Conservation (phyloP, 2,888 invertebrate species). For the Drosophila kambysellisi region DNA sequence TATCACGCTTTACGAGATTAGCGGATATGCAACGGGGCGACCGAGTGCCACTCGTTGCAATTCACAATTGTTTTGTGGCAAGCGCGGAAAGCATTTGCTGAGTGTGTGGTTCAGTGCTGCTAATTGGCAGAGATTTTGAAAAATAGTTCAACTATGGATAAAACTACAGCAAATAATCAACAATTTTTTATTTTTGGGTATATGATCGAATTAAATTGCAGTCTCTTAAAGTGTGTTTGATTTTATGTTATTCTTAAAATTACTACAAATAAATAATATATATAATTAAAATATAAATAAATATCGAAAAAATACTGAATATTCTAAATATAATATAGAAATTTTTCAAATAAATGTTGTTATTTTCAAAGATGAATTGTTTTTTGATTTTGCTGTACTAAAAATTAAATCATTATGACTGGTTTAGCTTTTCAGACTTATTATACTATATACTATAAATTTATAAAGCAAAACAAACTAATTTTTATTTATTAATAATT, state of each 20-base stretch:
- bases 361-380: background rate
- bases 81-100: background rate
- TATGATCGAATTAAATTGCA: background rate
- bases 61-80: slow-evolving; percentile 13
- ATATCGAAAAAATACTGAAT: too few species aligned
- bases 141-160: background rate
- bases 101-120: background rate
- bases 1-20: slow-evolving; percentile 27
- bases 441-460: too few species aligned
- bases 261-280: too few species aligned
- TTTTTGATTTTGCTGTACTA: background rate
- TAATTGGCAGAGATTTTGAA: slow-evolving; percentile 8
- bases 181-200: too few species aligned
- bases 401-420: background rate
- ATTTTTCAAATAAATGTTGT: background rate
- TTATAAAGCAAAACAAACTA: too few species aligned
- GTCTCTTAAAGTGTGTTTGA: too few species aligned
- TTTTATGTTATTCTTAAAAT: too few species aligned
- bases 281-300: too few species aligned
- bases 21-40: slow-evolving; percentile 3
- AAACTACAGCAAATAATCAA: background rate
- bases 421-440: too few species aligned
- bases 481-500: too few species aligned
- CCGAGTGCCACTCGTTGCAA: slow-evolving; percentile 4
- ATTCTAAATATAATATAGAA: too few species aligned